These are phyloP conservation scores for Nomada flava DNA, from an alignment of 2,888 invertebrate genomes.

Conservation along the genomic window DNA sequence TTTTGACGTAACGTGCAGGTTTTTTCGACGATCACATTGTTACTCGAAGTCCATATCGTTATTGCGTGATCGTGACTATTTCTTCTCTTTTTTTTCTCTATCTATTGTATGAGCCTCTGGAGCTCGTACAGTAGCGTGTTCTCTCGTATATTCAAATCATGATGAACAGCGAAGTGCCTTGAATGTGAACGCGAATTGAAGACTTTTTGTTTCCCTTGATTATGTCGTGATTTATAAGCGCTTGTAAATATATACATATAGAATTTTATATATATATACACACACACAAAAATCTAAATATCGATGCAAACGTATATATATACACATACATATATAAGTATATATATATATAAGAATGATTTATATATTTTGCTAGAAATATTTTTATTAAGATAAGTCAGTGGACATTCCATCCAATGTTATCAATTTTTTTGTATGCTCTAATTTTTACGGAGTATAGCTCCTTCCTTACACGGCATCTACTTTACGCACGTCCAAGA, in stretches of 20 bases:
- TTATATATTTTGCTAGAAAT: constrained; percentile 76
- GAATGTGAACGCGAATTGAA: constrained; percentile 28
- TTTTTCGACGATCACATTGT: constrained; percentile 22
- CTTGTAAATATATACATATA: constrained; percentile 59
- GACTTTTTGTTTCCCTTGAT: constrained; percentile 6
- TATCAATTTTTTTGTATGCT: constrained; percentile 47
- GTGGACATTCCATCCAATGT: constrained; percentile 74
- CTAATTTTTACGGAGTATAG: constrained; percentile 40
- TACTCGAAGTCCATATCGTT: constrained; percentile 30
- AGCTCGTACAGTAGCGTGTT: not conserved
- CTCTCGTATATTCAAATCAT: constrained; percentile 10
- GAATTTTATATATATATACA: constrained; percentile 17
- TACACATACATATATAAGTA: constrained; percentile 30
- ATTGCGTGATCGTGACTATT: constrained; percentile 7
- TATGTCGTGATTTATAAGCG: constrained; percentile 31
- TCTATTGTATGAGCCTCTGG: not conserved
- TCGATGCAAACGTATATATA: constrained; percentile 10
- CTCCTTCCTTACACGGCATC: constrained; percentile 45
- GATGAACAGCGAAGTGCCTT: constrained; percentile 61
- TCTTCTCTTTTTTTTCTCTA: not conserved
- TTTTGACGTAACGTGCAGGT: constrained; percentile 28
- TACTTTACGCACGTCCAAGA: constrained; percentile 49
- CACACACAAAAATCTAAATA: constrained; percentile 34
- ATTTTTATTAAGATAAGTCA: constrained; percentile 70
- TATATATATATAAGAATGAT: constrained; percentile 56